Conservation (phyloP, 2,888 invertebrate genomes). For the Heliothis peltigera region DNA sequence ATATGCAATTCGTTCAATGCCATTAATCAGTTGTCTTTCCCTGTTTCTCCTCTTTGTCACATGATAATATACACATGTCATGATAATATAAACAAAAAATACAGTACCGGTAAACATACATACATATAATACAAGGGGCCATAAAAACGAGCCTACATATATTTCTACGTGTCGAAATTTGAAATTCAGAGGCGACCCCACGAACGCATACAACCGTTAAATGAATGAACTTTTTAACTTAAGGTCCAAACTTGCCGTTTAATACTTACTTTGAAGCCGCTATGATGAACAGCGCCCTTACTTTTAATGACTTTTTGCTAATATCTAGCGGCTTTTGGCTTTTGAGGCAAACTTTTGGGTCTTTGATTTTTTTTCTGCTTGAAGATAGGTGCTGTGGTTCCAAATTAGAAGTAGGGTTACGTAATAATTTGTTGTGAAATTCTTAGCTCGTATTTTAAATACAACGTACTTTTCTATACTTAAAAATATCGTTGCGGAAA, state of each 20-base stretch:
- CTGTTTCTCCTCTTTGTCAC: too few relatives aligned
- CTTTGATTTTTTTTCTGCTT: slow-evolving; percentile 57
- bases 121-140: neutral
- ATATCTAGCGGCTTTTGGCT: slow-evolving; percentile 82
- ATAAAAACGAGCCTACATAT: slow-evolving; percentile 40
- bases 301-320: slow-evolving; percentile 90
- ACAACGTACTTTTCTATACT: neutral
- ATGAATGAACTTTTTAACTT: slow-evolving; percentile 90
- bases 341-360: slow-evolving; percentile 72
- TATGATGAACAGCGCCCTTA: slow-evolving; percentile 88
- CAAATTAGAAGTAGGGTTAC: slow-evolving; percentile 19
- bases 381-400: slow-evolving; percentile 35
- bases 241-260: slow-evolving; percentile 80
- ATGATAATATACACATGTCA: too few relatives aligned
- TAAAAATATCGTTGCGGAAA: neutral
- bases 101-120: too few relatives aligned
- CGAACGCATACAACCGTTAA: slow-evolving; percentile 86
- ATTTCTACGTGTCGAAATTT: slow-evolving; percentile 75
- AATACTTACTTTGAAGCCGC: slow-evolving; percentile 86
- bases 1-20: too few relatives aligned
- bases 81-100: too few relatives aligned
- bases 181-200: slow-evolving; percentile 75
- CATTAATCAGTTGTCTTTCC: too few relatives aligned
- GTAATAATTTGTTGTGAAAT: neutral
- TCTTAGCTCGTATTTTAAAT: too few relatives aligned